These are phyloP conservation scores for Callaeas wilsoni DNA, from an alignment of 2,113 vertebrate species.

Conservation along the genomic window DNA sequence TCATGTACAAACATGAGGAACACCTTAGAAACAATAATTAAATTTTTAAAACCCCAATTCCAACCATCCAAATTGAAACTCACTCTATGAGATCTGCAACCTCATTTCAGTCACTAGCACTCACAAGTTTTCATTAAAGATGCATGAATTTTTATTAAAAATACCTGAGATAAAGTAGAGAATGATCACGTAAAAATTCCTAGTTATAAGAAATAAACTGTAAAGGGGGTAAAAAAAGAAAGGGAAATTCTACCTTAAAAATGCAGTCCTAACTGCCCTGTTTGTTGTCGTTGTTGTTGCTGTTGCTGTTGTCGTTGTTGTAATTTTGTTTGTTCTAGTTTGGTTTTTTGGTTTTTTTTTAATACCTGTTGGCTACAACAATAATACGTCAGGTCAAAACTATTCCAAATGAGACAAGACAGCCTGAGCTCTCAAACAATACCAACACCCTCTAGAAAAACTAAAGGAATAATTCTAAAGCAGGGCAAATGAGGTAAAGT, in stretches of 20 bases:
- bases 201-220: neutral
- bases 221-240: neutral
- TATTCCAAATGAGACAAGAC: neutral
- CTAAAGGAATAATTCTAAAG: neutral
- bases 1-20: neutral
- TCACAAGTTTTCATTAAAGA: neutral
- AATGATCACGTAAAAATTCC: neutral
- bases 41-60: accelerated
- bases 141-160: neutral
- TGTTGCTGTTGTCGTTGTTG: too few relatives aligned
- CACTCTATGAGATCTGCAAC: neutral
- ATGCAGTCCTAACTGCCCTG: neutral
- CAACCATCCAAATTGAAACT: neutral
- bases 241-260: neutral
- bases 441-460: neutral
- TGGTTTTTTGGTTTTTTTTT: neutral
- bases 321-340: neutral
- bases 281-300: neutral
- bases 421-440: neutral
- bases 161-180: neutral
- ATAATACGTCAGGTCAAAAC: neutral
- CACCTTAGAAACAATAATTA: neutral
- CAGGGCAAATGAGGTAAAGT: neutral
- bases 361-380: neutral
- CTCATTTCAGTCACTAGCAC: neutral